phyloP scores from a whole-genome alignment of 2,797 vertebrate species.

The Coendou prehensilis region DNA sequence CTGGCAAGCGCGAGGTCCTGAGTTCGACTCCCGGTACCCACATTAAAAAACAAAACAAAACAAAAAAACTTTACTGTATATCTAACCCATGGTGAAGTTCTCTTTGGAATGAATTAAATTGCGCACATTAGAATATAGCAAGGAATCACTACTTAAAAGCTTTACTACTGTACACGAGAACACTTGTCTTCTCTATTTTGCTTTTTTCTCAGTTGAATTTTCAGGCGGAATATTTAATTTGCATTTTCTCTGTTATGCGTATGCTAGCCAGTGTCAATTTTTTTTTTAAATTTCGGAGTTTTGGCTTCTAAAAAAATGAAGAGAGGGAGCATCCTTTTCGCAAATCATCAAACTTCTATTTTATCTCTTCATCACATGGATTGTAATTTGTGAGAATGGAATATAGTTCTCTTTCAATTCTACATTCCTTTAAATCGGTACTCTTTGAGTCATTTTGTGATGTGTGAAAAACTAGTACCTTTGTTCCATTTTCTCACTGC shows the following conservation, averaged over 20 bases:
- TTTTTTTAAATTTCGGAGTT: no score
- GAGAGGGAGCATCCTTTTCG: neutral
- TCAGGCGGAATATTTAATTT: neutral
- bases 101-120: neutral
- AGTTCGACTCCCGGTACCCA: no score
- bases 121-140: no score
- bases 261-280: neutral
- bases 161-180: accelerated
- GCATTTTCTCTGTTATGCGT: neutral
- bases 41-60: no score
- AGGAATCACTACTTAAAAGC: neutral
- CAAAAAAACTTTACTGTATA: neutral
- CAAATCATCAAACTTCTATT: neutral
- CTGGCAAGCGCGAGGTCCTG: no score
- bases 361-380: neutral
- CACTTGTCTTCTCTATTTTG: neutral
- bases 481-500: neutral
- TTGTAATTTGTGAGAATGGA: neutral
- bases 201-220: neutral
- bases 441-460: neutral
- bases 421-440: neutral
- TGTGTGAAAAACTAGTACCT: neutral
- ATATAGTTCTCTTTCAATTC: neutral
- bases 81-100: neutral
- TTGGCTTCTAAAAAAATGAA: no score